A percentile compares a stretch with the other conserved stretches of the same genome.
phyloP scores from a whole-genome alignment of 2,797 vertebrate species.

The Argentina silus region DNA sequence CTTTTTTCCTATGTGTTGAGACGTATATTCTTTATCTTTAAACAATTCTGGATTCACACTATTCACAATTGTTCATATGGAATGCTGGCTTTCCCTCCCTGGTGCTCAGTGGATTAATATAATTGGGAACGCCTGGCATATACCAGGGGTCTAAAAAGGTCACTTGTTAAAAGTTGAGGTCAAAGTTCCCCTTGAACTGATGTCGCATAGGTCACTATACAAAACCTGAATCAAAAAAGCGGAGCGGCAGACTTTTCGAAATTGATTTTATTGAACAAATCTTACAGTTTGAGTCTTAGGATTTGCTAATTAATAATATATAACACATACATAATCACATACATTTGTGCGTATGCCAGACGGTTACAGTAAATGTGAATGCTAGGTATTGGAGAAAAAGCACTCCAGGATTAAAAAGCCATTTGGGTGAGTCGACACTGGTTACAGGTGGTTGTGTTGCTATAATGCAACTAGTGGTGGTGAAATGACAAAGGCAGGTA shows the following conservation, averaged over 20 bases:
- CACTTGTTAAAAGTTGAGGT: no score
- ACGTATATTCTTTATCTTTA: no score
- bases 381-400: conserved; percentile 24
- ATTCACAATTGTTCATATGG: no score
- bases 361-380: conserved; percentile 56
- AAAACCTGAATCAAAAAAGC: background rate
- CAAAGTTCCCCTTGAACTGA: no score
- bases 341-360: conserved; percentile 58
- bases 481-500: background rate
- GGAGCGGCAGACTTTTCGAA: conserved; percentile 18
- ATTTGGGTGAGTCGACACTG: background rate
- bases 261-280: conserved; percentile 67
- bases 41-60: no score
- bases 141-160: no score
- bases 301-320: conserved; percentile 32
- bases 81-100: no score
- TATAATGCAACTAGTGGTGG: background rate
- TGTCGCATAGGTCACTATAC: no score
- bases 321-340: conserved; percentile 33
- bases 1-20: no score
- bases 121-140: no score
- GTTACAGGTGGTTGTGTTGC: background rate
- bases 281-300: no score
- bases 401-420: conserved; percentile 21
- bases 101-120: no score